A percentile compares a stretch with the other conserved stretches of the same genome.
phyloP scores from a whole-genome alignment of 37 sponge, comb jelly and placozoan genomes.

The Spongilla lacustris region DNA sequence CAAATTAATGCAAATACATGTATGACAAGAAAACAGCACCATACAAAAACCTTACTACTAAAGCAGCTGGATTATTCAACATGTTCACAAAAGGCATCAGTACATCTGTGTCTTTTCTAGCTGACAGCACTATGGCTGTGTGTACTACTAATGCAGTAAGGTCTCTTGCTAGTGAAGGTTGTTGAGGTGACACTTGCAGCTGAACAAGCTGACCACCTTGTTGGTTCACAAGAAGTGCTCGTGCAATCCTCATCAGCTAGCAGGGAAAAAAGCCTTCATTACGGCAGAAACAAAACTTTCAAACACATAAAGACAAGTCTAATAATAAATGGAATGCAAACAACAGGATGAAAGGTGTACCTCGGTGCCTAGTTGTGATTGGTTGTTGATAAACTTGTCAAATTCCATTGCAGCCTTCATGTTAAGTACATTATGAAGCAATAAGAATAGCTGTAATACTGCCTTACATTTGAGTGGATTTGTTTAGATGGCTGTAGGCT shows the following conservation, averaged over 20 bases:
- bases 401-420: background rate
- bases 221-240: constrained; percentile 32
- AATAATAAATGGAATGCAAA: too few relatives aligned
- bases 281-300: background rate
- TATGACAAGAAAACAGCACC: too few relatives aligned
- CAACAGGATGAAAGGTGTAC: background rate
- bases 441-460: background rate
- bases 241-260: constrained; percentile 37
- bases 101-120: constrained; percentile 12
- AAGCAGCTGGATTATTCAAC: constrained; percentile 35
- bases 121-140: constrained; percentile 24
- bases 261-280: background rate
- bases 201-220: constrained; percentile 51
- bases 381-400: background rate
- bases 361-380: background rate
- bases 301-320: too few relatives aligned
- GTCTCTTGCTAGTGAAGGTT: constrained; percentile 5
- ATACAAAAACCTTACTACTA: constrained; percentile 22
- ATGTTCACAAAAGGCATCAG: constrained; percentile 55
- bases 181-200: constrained; percentile 18
- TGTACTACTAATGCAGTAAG: constrained; percentile 58
- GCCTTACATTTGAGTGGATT: constrained; percentile 14
- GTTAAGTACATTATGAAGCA: background rate
- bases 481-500: constrained; percentile 8
- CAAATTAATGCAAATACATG: background rate